Base-by-base conservation (phyloP, 2,888 invertebrate genomes). In the Poecilus cupreus region DNA sequence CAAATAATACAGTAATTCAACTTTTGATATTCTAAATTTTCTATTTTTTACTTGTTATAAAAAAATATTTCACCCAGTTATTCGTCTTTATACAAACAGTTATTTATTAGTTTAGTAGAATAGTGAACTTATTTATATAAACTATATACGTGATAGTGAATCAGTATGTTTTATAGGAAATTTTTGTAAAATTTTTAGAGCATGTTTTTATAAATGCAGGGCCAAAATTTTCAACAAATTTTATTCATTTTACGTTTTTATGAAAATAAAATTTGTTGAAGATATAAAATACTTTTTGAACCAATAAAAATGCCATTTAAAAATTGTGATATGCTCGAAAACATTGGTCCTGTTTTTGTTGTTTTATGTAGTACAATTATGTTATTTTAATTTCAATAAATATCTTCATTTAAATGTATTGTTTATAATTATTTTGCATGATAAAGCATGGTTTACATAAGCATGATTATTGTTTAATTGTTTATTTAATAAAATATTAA, bases 311-410 rank as follows among this genome's bases (percentile, higher is more conserved):
- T 26, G 26, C 5, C 26, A 26, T 26, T 26, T 26, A 26, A 26
- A 26, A 26, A 16, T 51, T 51, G 51, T 51, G 51, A 51, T 51
- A 51, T 51, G 51, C 51, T 51, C 51, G 51, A 51, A 18, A 51
- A 18, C 16, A 18, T 51, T 51, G 51, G 20, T 51, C 51, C 51
- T 18, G 18, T 20, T 51, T 51, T 51, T 51, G 10, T 51, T 51
- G 51, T 51, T 51, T 18, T 51, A n/a, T 51, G 51, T 16, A 18
- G 16, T 49, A 49, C 16, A 13, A n/a, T 51, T 10, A 51, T 51
- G 16, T 51, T 51, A 51, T 51, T 51, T 51, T 26, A 26, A 26
- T 26, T 26, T 26, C 2, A 26, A 26, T 26, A 26, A 26, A 26
- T 26, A 26, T 26, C 26, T 26, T 26, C 2, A 26, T 26, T 26